Conservation (phyloP, 2,888 invertebrate species). For the Mythimna albipuncta region DNA sequence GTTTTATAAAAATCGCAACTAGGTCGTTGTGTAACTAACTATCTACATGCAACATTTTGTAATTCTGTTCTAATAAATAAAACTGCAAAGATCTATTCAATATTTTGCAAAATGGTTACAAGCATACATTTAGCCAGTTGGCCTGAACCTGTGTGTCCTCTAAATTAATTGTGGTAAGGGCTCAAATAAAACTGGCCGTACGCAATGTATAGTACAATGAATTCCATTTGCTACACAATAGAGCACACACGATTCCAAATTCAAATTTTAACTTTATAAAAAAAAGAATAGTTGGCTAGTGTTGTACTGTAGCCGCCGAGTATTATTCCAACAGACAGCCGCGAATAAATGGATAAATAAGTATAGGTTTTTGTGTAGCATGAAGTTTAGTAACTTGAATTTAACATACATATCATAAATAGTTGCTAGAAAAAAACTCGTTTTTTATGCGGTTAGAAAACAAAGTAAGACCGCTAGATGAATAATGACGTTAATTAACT, state of each 20-base stretch:
- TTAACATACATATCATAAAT: conserved; percentile 26
- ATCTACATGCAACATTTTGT: conserved; percentile 70
- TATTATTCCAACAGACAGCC: conserved; percentile 45
- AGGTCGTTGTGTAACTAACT: conserved; percentile 66
- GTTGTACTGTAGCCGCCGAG: conserved; percentile 43
- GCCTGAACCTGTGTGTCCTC: conserved; percentile 47
- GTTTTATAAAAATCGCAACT: conserved; percentile 66
- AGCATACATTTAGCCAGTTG: conserved; percentile 47
- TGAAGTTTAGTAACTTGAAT: conserved; percentile 20
- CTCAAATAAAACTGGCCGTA: conserved; percentile 71
- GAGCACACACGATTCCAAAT: conserved; percentile 88
- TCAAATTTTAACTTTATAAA: conserved; percentile 83
- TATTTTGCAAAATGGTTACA: conserved; percentile 75
- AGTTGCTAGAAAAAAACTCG: conserved; percentile 13
- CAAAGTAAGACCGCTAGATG: conserved; percentile 19
- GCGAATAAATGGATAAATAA: conserved; percentile 44
- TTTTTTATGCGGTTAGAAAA: conserved; percentile 29
- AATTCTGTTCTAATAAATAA: conserved; percentile 71
- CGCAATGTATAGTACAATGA: conserved; percentile 82
- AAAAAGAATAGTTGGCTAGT: conserved; percentile 72
- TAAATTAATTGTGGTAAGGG: conserved; percentile 60
- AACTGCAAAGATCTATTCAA: conserved; percentile 69
- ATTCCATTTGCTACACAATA: conserved; percentile 88
- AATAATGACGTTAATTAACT: conserved; percentile 32
- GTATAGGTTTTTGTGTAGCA: conserved; percentile 17